Evolutionary conservation across 2,113 vertebrate genomes (phyloP).

Genomic region (Serranochromis macrocephalus): DNA sequence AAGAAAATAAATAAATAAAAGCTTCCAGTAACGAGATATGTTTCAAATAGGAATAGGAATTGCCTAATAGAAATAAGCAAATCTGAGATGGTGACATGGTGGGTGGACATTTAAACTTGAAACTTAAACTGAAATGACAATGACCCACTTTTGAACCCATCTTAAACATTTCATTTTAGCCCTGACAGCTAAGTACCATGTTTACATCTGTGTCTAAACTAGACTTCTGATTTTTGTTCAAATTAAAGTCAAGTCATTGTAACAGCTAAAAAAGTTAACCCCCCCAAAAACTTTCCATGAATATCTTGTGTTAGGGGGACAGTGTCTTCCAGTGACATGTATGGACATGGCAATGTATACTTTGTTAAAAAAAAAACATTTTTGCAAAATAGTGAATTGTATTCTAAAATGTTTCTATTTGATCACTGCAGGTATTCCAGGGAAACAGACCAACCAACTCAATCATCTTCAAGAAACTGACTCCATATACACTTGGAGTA

Average conservation of each 20-base stretch:
- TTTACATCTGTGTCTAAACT: not conserved
- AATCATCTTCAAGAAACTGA: slow-evolving; percentile 90
- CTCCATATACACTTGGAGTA: slow-evolving; percentile 86
- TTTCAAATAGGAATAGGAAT: not conserved
- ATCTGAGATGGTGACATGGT: not conserved
- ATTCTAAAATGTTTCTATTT: not conserved
- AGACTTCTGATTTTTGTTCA: not conserved
- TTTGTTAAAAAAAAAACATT: not conserved
- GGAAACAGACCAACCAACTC: slow-evolving; percentile 96
- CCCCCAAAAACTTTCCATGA: not conserved
- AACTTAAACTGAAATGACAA: not conserved
- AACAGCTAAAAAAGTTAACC: not conserved
- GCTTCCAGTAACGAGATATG: not conserved
- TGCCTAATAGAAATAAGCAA: not conserved
- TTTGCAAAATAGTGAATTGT: not conserved
- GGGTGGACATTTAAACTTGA: not conserved
- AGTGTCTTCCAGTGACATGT: not conserved
- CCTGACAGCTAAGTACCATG: not conserved
- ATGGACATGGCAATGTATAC: not conserved
- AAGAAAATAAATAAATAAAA: not conserved
- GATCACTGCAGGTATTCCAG: slow-evolving; percentile 83
- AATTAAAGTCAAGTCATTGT: not conserved
- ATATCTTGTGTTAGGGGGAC: not conserved
- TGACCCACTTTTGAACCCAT: not conserved
- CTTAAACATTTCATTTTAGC: not conserved